Evolutionary conservation across 2,113 vertebrate genomes (phyloP), one percentile per base, ranked within the genome.

Genomic region (Excalfactoria chinensis): DNA sequence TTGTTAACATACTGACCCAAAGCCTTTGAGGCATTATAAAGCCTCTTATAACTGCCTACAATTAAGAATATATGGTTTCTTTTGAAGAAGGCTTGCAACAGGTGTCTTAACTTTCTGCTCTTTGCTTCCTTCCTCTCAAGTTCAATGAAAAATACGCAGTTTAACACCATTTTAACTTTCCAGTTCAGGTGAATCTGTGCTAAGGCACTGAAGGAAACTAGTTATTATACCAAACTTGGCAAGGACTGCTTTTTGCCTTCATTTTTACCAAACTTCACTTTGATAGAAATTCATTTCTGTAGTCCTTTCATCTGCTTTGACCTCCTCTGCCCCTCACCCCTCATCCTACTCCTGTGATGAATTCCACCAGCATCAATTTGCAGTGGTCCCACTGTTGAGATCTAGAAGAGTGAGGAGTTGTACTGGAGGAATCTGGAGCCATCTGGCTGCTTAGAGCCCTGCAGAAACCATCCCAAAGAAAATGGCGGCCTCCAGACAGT

Each of bases 61-160:
- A 85, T 91, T 95, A 92, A 75, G 81, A 49, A 69, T 90, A 92
- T 95, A 94, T 28, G 70, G 94, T 68, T 96, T 91, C 94, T 92
- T 96, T 96, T 91, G 93, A 95, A 93, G 89, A 53, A 91, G 86
- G 46, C 9, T 2, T 93, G 71, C 51, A 92, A 77, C 94, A 95
- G 89, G 95, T 95, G 84, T 93, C 84, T 77, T 76, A 69, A 35
- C 67, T 85, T 96, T 95, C 75, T 88, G 49, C 26, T 87, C 28
- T 49, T 94, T 89, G 21, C 82, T 93, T 95, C 92, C 37, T 1
- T 93, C 46, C 55, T 93, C 82, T 96, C 85, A 66, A 95, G 92
- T 95, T 88, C 83, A 74, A 60, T 64, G 51, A 88, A 88, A 95
- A 88, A 63, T 51, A 37, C 13, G 34, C 30, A 56, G 26, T 88